A percentile compares a stretch with the other conserved stretches of the same genome.
phyloP scores from a whole-genome alignment of 2,113 vertebrate genomes.

The Aegithalos caudatus region DNA sequence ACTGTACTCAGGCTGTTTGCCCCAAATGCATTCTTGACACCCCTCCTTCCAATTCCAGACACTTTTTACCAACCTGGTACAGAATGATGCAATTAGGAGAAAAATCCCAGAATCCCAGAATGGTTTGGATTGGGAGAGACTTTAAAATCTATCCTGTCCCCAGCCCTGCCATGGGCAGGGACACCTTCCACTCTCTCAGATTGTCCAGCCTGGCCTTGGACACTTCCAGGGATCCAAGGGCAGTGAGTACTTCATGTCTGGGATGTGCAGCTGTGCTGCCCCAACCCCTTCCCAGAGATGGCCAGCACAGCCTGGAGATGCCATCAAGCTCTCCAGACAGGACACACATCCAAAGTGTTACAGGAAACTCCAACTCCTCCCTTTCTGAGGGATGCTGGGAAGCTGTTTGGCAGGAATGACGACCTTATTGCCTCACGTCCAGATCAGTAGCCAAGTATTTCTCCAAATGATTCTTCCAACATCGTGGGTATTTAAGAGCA shows the following conservation, averaged over 20 bases:
- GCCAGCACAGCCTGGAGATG: neutral
- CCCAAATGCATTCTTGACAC: neutral
- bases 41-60: neutral
- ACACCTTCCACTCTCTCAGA: neutral
- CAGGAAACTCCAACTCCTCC: neutral
- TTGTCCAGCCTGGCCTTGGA: accelerated
- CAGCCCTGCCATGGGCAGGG: neutral
- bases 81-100: neutral
- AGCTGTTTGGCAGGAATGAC: neutral
- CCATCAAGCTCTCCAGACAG: neutral
- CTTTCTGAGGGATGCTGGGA: neutral
- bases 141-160: neutral
- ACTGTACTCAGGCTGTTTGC: neutral
- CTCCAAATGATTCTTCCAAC: neutral
- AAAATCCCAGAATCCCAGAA: neutral
- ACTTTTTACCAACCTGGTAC: neutral
- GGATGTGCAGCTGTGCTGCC: neutral
- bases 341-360: neutral
- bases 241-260: neutral
- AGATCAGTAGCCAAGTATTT: neutral
- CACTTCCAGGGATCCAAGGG: neutral
- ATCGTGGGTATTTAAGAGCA: neutral
- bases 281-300: neutral
- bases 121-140: too few relatives aligned
- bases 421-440: neutral